A percentile compares a stretch with the other conserved stretches of the same genome.
Evolutionary conservation across 2,888 invertebrate species (phyloP).

Genomic region (Lordiphosa andalusiaca): DNA sequence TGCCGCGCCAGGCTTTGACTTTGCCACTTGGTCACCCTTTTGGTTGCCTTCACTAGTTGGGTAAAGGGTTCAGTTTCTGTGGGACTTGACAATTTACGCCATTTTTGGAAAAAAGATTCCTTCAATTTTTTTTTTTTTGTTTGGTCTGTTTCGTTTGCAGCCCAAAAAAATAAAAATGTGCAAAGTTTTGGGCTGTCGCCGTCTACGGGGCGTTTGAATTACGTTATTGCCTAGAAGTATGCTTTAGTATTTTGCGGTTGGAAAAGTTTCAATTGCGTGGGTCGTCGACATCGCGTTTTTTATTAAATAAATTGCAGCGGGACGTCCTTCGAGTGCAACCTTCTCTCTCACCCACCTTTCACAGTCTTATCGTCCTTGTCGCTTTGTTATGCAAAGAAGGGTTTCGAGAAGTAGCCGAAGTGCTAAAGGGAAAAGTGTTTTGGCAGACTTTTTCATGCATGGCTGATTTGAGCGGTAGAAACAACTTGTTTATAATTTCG

Average conservation of each 20-base stretch:
- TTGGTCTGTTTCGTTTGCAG: not conserved
- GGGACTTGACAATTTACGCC: slow-evolving; percentile 63
- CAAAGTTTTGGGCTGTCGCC: slow-evolving; percentile 64
- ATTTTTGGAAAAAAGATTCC: slow-evolving; percentile 50
- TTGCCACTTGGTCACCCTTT: slow-evolving; percentile 56
- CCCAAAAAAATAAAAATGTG: slow-evolving; percentile 50
- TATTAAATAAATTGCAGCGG: slow-evolving; percentile 71
- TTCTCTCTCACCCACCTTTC: not conserved
- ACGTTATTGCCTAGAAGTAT: slow-evolving; percentile 74
- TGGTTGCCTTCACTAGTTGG: slow-evolving; percentile 39
- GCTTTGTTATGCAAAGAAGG: slow-evolving; percentile 61
- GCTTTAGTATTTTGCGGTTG: slow-evolving; percentile 73
- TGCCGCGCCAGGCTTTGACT: slow-evolving; percentile 69
- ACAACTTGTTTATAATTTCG: slow-evolving; percentile 22
- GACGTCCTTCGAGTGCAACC: slow-evolving; percentile 18
- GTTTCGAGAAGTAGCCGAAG: slow-evolving; percentile 18
- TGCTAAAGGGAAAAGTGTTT: slow-evolving; percentile 30
- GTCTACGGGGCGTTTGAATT: slow-evolving; percentile 61
- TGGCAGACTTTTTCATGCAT: slow-evolving; percentile 34
- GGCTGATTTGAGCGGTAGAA: slow-evolving; percentile 19
- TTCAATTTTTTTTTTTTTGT: not conserved
- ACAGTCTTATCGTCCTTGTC: slow-evolving; percentile 31
- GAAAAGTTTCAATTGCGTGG: slow-evolving; percentile 73
- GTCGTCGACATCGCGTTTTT: slow-evolving; percentile 57
- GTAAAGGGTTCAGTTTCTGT: slow-evolving; percentile 25